Evolutionary conservation across 1,140 invertebrate species (phyloP).

Genomic region (Metaphire vulgaris): DNA sequence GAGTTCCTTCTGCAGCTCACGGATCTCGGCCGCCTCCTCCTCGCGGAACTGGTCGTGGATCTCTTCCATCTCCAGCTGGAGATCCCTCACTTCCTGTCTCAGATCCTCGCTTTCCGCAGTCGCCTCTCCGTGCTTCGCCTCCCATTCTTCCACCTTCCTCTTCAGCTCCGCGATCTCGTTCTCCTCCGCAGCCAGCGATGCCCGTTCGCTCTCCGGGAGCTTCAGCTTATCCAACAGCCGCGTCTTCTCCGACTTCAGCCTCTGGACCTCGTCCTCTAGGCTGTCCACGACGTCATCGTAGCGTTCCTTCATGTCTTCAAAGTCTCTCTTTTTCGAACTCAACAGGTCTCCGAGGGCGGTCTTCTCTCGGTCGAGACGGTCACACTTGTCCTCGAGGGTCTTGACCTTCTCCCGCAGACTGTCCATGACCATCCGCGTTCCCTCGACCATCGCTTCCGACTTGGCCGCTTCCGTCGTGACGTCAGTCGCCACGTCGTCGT

Average conservation of each 20-base stretch:
- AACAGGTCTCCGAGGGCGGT: conserved; percentile 23
- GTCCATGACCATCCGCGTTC: conserved; percentile 24
- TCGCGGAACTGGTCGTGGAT: conserved; percentile 93
- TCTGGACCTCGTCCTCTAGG: conserved; percentile 26
- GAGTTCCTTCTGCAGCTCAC: conserved; percentile 58
- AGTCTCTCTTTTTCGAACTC: conserved; percentile 22
- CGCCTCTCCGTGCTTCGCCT: conserved; percentile 80
- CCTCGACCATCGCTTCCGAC: conserved; percentile 28
- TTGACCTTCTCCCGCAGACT: conserved; percentile 26
- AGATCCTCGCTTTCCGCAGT: conserved; percentile 95
- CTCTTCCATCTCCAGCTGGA: conserved; percentile 95
- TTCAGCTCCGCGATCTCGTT: conserved; percentile 27
- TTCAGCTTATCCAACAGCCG: conserved; percentile 35
- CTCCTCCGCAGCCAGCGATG: conserved; percentile 19
- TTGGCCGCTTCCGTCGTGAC: conserved; percentile 7
- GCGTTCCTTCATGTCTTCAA: conserved; percentile 61
- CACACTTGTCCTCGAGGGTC: conserved; percentile 16
- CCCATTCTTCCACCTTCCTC: conserved; percentile 43
- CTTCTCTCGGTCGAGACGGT: conserved; percentile 27
- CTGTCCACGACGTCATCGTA: conserved; percentile 61
- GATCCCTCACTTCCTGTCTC: conserved; percentile 82
- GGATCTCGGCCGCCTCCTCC: conserved; percentile 93
- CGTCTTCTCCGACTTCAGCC: conserved; percentile 23
- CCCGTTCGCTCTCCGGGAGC: conserved; percentile 29
- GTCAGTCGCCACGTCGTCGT: conserved; percentile 11